Percentiles rank a stretch among this genome's conserved stretches.
Evolutionary conservation across 2,888 invertebrate genomes (phyloP).

Genomic region (Ophion slaviceki): DNA sequence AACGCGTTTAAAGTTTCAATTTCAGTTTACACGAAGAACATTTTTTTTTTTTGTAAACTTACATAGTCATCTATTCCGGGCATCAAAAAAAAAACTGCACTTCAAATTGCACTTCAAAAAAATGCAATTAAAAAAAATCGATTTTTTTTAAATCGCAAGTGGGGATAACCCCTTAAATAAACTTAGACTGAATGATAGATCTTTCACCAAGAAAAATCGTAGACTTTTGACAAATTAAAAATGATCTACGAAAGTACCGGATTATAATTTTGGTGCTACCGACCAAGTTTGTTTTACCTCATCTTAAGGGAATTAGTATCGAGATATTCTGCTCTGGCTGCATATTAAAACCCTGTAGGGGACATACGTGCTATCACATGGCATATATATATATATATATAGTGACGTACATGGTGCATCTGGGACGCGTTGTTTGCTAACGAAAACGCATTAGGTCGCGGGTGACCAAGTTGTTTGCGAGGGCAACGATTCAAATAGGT

Average conservation of each 20-base stretch:
- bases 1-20: too few relatives aligned
- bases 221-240: too few relatives aligned
- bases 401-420: slow-evolving; percentile 30
- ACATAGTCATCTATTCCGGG: too few relatives aligned
- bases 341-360: slow-evolving; percentile 11
- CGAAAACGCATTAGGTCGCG: slow-evolving; percentile 67
- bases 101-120: too few relatives aligned
- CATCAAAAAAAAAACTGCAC: too few relatives aligned
- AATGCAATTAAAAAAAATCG: too few relatives aligned
- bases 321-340: not conserved
- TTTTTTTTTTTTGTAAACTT: too few relatives aligned
- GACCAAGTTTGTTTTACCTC: slow-evolving; percentile 1
- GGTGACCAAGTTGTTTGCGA: slow-evolving; percentile 67
- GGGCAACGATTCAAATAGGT: slow-evolving; percentile 68
- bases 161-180: too few relatives aligned
- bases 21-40: too few relatives aligned
- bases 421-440: slow-evolving; percentile 51
- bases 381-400: not conserved
- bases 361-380: not conserved
- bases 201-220: too few relatives aligned
- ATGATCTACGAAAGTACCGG: not conserved
- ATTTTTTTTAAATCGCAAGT: too few relatives aligned
- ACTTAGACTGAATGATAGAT: too few relatives aligned
- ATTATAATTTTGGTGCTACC: not conserved
- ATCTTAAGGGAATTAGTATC: slow-evolving; percentile 5